Evolutionary conservation across 2,888 invertebrate genomes (phyloP), one percentile per base, ranked within the genome.

Genomic region (Arctia plantaginis): DNA sequence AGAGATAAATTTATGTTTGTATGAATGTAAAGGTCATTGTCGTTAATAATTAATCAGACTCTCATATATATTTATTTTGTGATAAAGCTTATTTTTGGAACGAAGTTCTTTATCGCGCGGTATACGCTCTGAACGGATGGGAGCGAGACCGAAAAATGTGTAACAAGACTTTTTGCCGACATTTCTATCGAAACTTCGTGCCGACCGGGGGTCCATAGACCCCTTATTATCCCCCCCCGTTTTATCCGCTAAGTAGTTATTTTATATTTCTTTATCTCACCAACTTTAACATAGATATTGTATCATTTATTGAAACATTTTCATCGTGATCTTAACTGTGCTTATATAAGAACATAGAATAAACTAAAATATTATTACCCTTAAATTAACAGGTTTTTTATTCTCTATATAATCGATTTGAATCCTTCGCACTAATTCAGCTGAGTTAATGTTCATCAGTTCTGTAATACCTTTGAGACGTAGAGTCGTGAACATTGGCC

Each of bases 401-500:
- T 85, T 84, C 0, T 92, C 89, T 18, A 93, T 80, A 67, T 89
- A 85, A 72, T 93, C 91, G n/a, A 88, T 84, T 71, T 90, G 86
- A 59, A 94, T 88, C 77, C 89, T 92, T n/a, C 78, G 73, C 7
- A 94, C 91, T 7, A 94, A 84, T 76, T 93, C 88, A 4, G 78
- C 80, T 0, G 93, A 89, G 74, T 93, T 94, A 7, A 83, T 77
- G 73, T 94, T 94, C 94, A 94, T 94, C n/a, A 93, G 85, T 65
- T 93, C 90, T 0, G 93, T 91, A 64, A 92, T 78, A 30, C 81
- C 82, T 75, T 88, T 91, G 69, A 94, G 80, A 0, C 92, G 88
- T 27, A 85, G 69, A 3, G 92, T 86, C 0, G 94, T 94, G 77
- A 94, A 94, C 90, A 93, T 89, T 0, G 94, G 91, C 0, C 93